Conservation (phyloP, 2,113 vertebrate genomes). For the Planiliza haematocheilus region DNA sequence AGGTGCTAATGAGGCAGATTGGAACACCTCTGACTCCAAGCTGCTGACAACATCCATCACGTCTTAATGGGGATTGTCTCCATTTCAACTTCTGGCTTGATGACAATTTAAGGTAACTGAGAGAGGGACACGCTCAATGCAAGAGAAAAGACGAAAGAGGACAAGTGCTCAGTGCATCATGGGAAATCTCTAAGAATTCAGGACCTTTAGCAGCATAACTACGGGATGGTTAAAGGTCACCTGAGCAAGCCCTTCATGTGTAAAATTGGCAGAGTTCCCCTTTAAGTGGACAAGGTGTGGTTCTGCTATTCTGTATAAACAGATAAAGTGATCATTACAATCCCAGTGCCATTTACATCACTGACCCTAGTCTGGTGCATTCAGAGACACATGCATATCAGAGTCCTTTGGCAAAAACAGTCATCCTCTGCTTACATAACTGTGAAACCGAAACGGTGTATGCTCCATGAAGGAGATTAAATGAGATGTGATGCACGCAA, state of each 20-base stretch:
- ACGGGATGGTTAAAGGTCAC: too few species aligned
- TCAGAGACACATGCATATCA: slow-evolving; percentile 3
- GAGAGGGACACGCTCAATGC: too few species aligned
- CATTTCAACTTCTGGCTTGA: too few species aligned
- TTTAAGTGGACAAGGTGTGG: not conserved
- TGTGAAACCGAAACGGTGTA: slow-evolving; percentile 24
- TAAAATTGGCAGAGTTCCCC: too few species aligned
- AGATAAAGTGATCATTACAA: not conserved
- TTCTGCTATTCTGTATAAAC: not conserved
- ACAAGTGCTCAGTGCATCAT: too few species aligned
- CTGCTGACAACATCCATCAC: too few species aligned
- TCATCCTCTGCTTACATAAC: slow-evolving; percentile 62
- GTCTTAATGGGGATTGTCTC: too few species aligned
- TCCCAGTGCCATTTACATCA: slow-evolving; percentile 5
- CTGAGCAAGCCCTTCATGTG: too few species aligned
- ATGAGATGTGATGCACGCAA: slow-evolving; percentile 22
- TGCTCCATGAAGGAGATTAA: slow-evolving; percentile 48
- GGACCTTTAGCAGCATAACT: too few species aligned
- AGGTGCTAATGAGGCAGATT: not conserved
- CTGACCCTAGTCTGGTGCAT: slow-evolving; percentile 3
- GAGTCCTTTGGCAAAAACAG: slow-evolving; percentile 37
- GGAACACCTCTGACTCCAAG: not conserved
- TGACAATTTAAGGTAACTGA: too few species aligned
- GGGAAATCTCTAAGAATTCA: too few species aligned
- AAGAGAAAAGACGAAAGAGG: too few species aligned